Conservation (phyloP, 2,113 vertebrate genomes). For the Kryptolebias marmoratus region DNA sequence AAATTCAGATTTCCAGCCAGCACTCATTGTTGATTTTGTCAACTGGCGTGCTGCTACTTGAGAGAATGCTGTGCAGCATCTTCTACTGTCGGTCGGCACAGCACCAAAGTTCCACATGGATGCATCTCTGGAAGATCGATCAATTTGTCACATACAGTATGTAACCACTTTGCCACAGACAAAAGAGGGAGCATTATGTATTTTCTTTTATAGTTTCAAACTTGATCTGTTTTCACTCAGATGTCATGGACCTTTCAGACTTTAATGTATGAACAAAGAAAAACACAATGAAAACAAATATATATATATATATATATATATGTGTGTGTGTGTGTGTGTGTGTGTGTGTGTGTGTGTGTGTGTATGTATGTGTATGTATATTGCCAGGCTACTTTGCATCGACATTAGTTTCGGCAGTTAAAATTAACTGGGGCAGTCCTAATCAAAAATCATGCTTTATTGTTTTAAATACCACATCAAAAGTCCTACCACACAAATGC, state of each 20-base stretch:
- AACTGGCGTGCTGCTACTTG: slow-evolving; percentile 27
- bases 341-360: too few species aligned
- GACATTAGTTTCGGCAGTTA: too few species aligned
- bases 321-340: too few species aligned
- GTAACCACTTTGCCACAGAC: slow-evolving; percentile 42
- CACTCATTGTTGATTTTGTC: slow-evolving; percentile 37
- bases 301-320: too few species aligned
- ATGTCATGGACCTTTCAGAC: slow-evolving; percentile 34
- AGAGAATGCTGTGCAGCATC: slow-evolving; percentile 41
- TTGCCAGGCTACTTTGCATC: background rate
- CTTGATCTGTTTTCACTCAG: slow-evolving; percentile 44
- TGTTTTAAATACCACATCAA: slow-evolving; percentile 52
- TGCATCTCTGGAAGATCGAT: slow-evolving; percentile 58
- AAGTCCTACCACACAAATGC: slow-evolving; percentile 24
- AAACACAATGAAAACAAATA: slow-evolving; percentile 13
- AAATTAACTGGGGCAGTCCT: slow-evolving; percentile 27
- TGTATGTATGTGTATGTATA: too few species aligned
- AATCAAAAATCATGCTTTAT: slow-evolving; percentile 32
- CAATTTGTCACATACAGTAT: slow-evolving; percentile 52
- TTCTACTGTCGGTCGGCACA: slow-evolving; percentile 35
- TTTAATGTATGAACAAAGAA: slow-evolving; percentile 13
- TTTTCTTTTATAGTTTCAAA: slow-evolving; percentile 35
- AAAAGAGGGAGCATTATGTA: slow-evolving; percentile 24
- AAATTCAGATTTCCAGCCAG: slow-evolving; percentile 8
- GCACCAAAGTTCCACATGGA: slow-evolving; percentile 44